A percentile compares a stretch with the other conserved stretches of the same genome.
Evolutionary conservation across 2,797 vertebrate species (phyloP).

Genomic region (Platalea minor): DNA sequence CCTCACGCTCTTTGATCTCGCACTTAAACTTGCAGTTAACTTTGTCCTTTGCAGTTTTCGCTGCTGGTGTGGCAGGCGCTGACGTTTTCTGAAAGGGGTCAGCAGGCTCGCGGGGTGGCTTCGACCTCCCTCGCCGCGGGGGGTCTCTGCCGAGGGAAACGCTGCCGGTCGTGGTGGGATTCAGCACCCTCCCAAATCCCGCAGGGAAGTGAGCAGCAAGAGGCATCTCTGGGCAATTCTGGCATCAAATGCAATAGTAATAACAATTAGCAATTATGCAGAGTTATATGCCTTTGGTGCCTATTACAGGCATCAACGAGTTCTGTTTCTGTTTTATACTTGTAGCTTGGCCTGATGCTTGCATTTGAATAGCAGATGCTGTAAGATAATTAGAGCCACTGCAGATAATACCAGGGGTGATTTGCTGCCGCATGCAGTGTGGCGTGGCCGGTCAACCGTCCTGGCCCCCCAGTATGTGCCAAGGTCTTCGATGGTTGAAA

Average conservation of each 20-base stretch:
- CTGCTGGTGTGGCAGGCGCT: accelerated
- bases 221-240: conserved; percentile 20
- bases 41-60: accelerated
- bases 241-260: conserved; percentile 12
- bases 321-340: conserved; percentile 39
- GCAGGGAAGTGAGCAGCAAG: neutral
- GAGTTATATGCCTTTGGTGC: conserved; percentile 31
- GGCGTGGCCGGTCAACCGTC: neutral
- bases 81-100: neutral
- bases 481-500: neutral
- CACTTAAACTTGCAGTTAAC: neutral
- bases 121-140: accelerated
- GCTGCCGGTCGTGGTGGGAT: accelerated
- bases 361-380: conserved; percentile 50
- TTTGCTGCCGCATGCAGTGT: neutral
- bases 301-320: neutral
- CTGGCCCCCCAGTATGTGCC: neutral
- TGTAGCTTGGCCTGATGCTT: conserved; percentile 33
- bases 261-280: conserved; percentile 46
- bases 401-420: neutral
- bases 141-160: neutral
- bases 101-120: accelerated
- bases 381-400: neutral
- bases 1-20: accelerated
- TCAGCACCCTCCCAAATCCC: neutral